Percentiles rank a stretch among this genome's conserved stretches.
These are phyloP conservation scores for Pollenia angustigena DNA, from an alignment of 2,888 invertebrate genomes.

Conservation along the genomic window DNA sequence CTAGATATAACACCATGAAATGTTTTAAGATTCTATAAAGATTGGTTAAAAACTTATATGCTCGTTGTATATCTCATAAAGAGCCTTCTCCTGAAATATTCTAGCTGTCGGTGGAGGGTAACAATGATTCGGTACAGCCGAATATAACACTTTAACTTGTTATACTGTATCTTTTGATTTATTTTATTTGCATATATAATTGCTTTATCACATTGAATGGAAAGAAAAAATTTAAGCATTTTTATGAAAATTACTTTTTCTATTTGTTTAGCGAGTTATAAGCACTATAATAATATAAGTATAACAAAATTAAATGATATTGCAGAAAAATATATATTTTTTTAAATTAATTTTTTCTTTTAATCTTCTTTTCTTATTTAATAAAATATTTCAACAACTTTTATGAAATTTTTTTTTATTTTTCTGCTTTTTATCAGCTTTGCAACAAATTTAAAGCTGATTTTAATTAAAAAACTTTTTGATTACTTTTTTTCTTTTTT, in stretches of 20 bases:
- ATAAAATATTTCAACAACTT: neutral
- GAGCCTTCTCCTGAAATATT: too few species aligned
- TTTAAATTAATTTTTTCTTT: neutral
- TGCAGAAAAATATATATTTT: neutral
- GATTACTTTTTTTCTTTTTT: neutral
- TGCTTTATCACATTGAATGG: conserved; percentile 5
- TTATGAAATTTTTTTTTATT: neutral
- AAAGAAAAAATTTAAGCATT: neutral
- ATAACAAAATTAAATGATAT: neutral
- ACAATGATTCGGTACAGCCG: too few species aligned
- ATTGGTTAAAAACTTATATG: too few species aligned
- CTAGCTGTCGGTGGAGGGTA: too few species aligned
- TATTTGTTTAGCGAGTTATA: neutral
- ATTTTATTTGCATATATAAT: conserved; percentile 42
- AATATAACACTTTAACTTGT: too few species aligned
- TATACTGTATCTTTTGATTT: neutral
- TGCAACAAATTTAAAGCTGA: neutral
- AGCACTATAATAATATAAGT: too few species aligned
- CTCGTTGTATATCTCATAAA: too few species aligned
- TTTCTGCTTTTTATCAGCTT: neutral
- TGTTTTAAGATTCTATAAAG: too few species aligned
- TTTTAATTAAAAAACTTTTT: conserved; percentile 43
- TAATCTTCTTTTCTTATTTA: neutral
- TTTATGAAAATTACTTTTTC: neutral
- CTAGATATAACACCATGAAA: too few species aligned